These are phyloP conservation scores for Laticauda colubrina DNA, from an alignment of 2,113 vertebrate species.

Conservation along the genomic window DNA sequence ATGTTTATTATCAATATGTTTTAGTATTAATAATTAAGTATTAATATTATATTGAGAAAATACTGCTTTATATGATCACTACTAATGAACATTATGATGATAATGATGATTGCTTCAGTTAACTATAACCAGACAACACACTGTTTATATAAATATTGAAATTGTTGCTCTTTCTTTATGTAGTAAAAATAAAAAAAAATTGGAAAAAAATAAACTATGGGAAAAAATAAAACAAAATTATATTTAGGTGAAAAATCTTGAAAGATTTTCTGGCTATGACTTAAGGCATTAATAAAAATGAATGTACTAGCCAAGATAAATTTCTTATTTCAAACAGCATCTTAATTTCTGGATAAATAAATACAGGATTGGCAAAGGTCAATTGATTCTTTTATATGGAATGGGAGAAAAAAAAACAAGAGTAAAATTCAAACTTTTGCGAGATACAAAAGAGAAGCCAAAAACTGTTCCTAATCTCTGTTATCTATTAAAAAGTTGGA, in stretches of 20 bases:
- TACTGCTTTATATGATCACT: no score
- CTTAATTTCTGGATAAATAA: background rate
- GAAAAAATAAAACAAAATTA: background rate
- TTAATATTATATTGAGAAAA: no score
- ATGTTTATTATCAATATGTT: no score
- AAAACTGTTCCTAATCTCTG: background rate
- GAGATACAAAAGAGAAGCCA: background rate
- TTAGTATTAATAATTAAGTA: no score
- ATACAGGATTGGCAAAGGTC: background rate
- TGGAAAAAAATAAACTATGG: background rate
- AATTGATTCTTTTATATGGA: background rate
- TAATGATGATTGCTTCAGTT: no score
- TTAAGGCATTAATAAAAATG: background rate
- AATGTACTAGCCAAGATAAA: background rate
- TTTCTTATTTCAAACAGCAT: background rate
- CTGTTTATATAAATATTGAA: no score
- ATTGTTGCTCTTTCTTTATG: no score
- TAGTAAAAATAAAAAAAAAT: no score
- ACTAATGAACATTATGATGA: no score
- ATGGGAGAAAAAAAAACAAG: background rate
- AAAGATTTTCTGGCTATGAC: background rate
- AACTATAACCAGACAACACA: no score
- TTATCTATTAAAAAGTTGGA: background rate
- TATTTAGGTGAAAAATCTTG: background rate
- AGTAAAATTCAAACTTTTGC: background rate